phyloP scores from a whole-genome alignment of 2,888 invertebrate species.

The Sinotaia quadrata region DNA sequence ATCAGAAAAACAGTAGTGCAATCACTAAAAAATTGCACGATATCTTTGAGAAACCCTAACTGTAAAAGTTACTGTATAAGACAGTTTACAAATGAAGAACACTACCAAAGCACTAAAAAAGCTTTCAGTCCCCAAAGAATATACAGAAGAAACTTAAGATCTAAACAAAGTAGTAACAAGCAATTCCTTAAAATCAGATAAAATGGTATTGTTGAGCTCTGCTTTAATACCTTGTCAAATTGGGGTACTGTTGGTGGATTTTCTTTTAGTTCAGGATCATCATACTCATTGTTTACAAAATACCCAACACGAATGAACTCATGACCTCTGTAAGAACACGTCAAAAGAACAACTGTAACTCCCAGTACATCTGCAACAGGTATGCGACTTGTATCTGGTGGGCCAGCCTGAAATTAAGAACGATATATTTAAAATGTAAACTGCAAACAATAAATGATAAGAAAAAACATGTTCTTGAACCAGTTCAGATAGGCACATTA shows the following conservation, averaged over 20 bases:
- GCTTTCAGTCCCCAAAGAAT: no score
- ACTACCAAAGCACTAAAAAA: no score
- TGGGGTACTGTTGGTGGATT: constrained; percentile 93
- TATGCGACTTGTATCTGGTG: constrained; percentile 93
- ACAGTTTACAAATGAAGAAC: no score
- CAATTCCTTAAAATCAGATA: no score
- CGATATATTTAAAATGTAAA: not conserved
- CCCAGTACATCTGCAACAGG: constrained; percentile 98
- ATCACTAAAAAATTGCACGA: no score
- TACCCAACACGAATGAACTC: constrained; percentile 98
- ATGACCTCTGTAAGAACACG: constrained; percentile 91
- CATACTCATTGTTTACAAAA: constrained; percentile 98
- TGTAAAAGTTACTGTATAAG: no score
- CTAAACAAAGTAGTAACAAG: no score
- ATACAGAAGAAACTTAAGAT: no score
- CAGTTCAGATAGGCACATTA: not conserved
- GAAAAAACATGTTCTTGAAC: not conserved
- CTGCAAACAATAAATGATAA: not conserved
- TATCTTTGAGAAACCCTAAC: no score
- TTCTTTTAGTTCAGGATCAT: constrained; percentile 91
- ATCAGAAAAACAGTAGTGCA: no score
- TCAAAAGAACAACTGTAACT: constrained; percentile 95
- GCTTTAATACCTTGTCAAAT: constrained; percentile 95
- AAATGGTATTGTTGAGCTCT: no score
- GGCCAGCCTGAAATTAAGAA: constrained; percentile 83